phyloP scores from a whole-genome alignment of 1,140 invertebrate genomes.

The Sipha flava region DNA sequence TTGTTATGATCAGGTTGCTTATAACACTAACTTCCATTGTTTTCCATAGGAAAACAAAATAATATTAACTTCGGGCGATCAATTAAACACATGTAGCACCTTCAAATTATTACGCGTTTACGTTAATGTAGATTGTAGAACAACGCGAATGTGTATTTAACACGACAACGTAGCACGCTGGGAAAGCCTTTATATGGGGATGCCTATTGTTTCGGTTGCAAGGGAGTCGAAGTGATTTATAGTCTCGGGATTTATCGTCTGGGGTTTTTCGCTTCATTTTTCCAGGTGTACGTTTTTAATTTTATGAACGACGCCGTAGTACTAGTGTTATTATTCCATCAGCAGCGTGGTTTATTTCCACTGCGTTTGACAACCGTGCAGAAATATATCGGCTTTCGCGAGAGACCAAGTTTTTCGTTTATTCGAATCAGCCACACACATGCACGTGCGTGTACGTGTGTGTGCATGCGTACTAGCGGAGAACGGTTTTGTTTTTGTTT shows the following conservation, averaged over 20 bases:
- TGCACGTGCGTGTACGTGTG: too few relatives aligned
- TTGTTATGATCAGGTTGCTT: too few relatives aligned
- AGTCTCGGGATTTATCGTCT: not conserved
- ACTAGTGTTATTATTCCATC: not conserved
- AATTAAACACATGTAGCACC: too few relatives aligned
- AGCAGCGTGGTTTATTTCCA: not conserved
- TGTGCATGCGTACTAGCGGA: not conserved
- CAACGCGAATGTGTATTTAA: not conserved
- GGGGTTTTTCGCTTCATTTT: not conserved
- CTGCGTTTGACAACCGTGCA: constrained; percentile 16
- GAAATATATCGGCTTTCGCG: not conserved
- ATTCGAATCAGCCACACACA: too few relatives aligned
- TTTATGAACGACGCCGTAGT: not conserved
- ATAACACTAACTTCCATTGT: too few relatives aligned
- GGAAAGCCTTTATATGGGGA: not conserved
- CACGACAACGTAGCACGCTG: not conserved
- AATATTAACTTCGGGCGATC: too few relatives aligned
- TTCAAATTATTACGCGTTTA: too few relatives aligned
- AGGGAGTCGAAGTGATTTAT: not conserved
- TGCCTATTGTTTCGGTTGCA: not conserved
- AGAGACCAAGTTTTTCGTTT: not conserved
- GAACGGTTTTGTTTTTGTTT: not conserved
- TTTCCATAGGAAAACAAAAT: too few relatives aligned
- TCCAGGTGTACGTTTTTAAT: not conserved
- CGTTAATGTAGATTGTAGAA: too few relatives aligned